These are phyloP conservation scores for Plebejus melissa DNA, from an alignment of 2,888 invertebrate species.

Conservation along the genomic window DNA sequence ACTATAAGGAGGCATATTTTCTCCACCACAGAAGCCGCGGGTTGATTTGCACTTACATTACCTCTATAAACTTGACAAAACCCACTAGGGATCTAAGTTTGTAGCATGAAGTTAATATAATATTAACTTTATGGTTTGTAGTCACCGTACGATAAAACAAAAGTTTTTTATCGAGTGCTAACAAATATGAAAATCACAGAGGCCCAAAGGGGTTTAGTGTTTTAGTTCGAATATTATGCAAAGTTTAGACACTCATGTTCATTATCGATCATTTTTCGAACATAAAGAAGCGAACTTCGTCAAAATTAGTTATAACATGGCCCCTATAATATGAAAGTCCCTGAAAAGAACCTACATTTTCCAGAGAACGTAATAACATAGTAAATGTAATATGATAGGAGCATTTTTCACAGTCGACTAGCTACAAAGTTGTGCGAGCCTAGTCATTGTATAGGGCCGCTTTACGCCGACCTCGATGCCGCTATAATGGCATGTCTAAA, in stretches of 20 bases:
- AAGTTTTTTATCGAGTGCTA: neutral
- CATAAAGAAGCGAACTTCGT: neutral
- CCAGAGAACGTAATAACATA: too few relatives aligned
- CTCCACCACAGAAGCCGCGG: neutral
- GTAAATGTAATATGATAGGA: neutral
- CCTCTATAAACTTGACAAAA: neutral
- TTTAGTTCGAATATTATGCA: neutral
- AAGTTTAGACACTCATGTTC: neutral
- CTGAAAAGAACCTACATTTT: too few relatives aligned
- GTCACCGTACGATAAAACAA: neutral
- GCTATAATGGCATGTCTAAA: constrained; percentile 6
- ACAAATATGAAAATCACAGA: neutral
- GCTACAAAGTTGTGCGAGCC: constrained; percentile 1
- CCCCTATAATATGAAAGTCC: too few relatives aligned
- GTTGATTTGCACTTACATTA: neutral
- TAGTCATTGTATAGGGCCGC: neutral
- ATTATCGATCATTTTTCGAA: neutral
- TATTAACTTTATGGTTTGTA: neutral
- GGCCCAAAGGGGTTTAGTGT: neutral
- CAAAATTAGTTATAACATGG: neutral
- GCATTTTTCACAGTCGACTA: neutral
- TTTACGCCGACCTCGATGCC: constrained; percentile 16
- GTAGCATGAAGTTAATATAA: neutral
- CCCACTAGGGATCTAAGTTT: neutral
- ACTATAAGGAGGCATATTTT: too few relatives aligned